phyloP scores from a whole-genome alignment of 2,888 invertebrate species.

The Nemoura dubitans region DNA sequence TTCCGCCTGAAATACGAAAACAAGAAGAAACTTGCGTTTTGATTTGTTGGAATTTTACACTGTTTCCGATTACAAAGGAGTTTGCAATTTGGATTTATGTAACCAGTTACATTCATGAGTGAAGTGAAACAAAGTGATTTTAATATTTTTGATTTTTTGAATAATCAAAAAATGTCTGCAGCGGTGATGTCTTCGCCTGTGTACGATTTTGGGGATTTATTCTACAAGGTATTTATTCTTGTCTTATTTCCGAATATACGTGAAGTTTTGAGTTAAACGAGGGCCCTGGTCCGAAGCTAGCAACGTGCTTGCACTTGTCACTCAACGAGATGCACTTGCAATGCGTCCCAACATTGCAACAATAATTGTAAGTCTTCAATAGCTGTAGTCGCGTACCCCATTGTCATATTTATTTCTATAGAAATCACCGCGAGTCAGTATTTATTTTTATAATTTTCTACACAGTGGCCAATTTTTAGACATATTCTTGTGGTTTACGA shows the following conservation, averaged over 20 bases:
- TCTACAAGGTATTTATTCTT: conserved; percentile 70
- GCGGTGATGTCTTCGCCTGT: conserved; percentile 77
- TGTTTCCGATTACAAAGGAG: conserved; percentile 7
- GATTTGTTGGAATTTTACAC: conserved; percentile 29
- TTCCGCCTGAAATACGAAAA: background rate
- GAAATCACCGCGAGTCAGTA: background rate
- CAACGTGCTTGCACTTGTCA: background rate
- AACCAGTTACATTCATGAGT: conserved; percentile 31
- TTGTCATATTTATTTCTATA: background rate
- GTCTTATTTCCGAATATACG: background rate
- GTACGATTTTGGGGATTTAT: conserved; percentile 79
- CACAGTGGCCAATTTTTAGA: background rate
- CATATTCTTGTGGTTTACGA: background rate
- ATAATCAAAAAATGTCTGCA: conserved; percentile 70
- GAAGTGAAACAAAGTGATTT: conserved; percentile 36
- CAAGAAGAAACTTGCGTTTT: background rate
- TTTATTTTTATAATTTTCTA: background rate
- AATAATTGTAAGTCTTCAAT: background rate
- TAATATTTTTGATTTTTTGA: conserved; percentile 42
- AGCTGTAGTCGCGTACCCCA: background rate
- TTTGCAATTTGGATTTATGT: background rate
- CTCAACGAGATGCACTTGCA: background rate
- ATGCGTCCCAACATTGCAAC: background rate
- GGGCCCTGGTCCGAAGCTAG: too few species aligned
- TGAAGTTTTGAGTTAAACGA: background rate